Base-by-base conservation (phyloP, 2,888 invertebrate species). In the Dioctria linearis region DNA sequence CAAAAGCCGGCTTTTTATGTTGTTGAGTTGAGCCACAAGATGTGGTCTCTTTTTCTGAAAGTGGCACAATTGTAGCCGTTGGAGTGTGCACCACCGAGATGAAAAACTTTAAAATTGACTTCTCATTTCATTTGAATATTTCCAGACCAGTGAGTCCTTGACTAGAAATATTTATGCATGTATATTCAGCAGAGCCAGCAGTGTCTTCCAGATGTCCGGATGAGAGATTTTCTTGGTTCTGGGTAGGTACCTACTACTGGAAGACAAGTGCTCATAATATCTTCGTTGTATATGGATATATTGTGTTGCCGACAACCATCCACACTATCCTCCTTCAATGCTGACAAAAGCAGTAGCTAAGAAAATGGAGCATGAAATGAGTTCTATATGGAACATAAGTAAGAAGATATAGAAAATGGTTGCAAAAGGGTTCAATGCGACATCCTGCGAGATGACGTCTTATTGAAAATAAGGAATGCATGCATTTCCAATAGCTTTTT, bases 401-500 rank as follows among this genome's bases (percentile, higher is more conserved):
- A 42, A 46, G 13, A 42, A 43, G n/a, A 46, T 25, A 67, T 67
- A 43, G 42, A 67, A 69, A 51, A 51, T 39, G 39, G 51, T 69
- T 69, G 25, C 25, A 69, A 51, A 69, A 11, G 51, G 69, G 54
- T 69, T 69, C 49, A 54, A 51, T 69, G 69, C 9, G 69, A 51
- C 49, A 51, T 39, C 39, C 1, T 39, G 3, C 43, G 25, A 61
- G 6, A 39, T 43, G 43, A 43, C 43, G 25, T 25, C 9, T 66
- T 6, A 54, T 4, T 25, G n/a, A 54, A 54, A 54, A 54, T 2
- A 6, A 54, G 11, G 11, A 43, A n/a, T 66, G 51, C 11, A 69
- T 69, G 69, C 51, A 69, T 51, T 69, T 51, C 69, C 69, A 69
- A 69, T 69, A 69, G 51, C 39, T 69, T 51, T 69, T 69, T 69